These are phyloP conservation scores for Formica selysi DNA, from an alignment of 1,140 invertebrate species.

Conservation along the genomic window DNA sequence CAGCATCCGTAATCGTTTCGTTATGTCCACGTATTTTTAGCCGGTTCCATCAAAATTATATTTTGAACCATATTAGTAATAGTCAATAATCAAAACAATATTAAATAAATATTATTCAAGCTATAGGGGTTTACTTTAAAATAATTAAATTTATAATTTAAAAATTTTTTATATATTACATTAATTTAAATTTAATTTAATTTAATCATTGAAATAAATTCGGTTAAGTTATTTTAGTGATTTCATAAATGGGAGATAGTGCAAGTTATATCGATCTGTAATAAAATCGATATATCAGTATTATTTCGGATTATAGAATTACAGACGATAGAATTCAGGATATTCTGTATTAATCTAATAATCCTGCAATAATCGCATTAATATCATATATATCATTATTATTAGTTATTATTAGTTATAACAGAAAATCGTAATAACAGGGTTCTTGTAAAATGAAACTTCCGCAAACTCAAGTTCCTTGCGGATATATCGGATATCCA, in stretches of 20 bases:
- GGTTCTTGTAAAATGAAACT: conserved; percentile 2
- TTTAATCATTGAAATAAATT: conserved; percentile 39
- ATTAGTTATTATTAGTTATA: conserved; percentile 40
- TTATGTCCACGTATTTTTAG: neutral
- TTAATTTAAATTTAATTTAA: conserved; percentile 33
- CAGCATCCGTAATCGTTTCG: neutral
- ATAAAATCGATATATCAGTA: conserved; percentile 2
- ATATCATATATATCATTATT: conserved; percentile 11
- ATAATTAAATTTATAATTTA: neutral
- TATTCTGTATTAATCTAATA: neutral
- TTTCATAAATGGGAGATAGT: conserved; percentile 1
- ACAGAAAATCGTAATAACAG: conserved; percentile 6
- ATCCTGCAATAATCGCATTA: conserved; percentile 16
- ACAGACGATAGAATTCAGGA: neutral
- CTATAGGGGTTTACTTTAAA: neutral
- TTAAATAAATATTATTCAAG: conserved; percentile 6
- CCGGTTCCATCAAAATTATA: neutral
- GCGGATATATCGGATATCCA: neutral
- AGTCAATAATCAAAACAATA: neutral
- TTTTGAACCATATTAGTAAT: conserved; percentile 3
- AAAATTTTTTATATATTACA: neutral
- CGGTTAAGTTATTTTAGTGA: conserved; percentile 5
- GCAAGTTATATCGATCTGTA: conserved; percentile 4
- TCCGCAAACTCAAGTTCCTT: conserved; percentile 35
- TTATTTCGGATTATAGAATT: conserved; percentile 17